Evolutionary conservation across 2,797 vertebrate species (phyloP).

Genomic region (Schizothorax lantsangensis): DNA sequence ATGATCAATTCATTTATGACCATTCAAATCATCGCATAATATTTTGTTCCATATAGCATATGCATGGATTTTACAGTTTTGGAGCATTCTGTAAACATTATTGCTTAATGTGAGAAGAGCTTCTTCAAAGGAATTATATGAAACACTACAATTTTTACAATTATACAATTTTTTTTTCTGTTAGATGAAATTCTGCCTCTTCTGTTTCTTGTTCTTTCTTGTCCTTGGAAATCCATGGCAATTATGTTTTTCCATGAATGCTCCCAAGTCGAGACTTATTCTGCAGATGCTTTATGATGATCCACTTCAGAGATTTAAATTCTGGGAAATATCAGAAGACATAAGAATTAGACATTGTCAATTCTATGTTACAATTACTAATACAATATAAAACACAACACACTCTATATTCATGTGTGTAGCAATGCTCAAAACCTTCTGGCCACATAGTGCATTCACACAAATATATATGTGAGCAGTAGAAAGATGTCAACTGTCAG

Average conservation of each 20-base stretch:
- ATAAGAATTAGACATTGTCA: slow-evolving; percentile 20
- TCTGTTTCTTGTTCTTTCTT: slow-evolving; percentile 29
- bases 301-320: slow-evolving; percentile 36
- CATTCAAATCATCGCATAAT: slow-evolving; percentile 55
- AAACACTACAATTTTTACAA: neutral
- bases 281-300: slow-evolving; percentile 15
- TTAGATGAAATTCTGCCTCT: neutral
- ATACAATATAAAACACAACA: slow-evolving; percentile 4
- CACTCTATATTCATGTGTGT: neutral
- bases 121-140: slow-evolving; percentile 4
- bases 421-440: neutral
- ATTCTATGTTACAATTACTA: neutral
- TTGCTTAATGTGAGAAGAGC: slow-evolving; percentile 21
- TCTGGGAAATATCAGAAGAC: slow-evolving; percentile 56
- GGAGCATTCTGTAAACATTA: slow-evolving; percentile 23
- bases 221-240: slow-evolving; percentile 12
- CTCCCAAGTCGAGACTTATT: slow-evolving; percentile 6
- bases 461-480: neutral
- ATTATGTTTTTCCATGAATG: slow-evolving; percentile 3
- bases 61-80: neutral
- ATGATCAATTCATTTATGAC: slow-evolving; percentile 51
- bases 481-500: neutral
- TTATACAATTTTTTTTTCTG: neutral
- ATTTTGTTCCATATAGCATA: slow-evolving; percentile 14
- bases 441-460: neutral